These are phyloP conservation scores for Miniopterus natalensis DNA, from an alignment of 2,113 vertebrate genomes.

Conservation along the genomic window DNA sequence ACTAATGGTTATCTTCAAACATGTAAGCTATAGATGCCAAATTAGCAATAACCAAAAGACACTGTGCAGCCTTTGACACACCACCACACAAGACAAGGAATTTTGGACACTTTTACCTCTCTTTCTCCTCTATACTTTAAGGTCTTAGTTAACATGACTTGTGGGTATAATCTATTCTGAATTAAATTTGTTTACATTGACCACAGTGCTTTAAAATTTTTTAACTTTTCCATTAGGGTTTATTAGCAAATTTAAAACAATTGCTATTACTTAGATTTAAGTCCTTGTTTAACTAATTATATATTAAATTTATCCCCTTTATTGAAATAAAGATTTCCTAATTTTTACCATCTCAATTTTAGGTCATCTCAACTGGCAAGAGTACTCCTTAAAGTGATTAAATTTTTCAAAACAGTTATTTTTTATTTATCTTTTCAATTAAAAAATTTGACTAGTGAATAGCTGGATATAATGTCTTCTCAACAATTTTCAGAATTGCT, in stretches of 20 bases:
- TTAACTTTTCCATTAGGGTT: background rate
- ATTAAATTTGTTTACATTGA: background rate
- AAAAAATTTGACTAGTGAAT: background rate
- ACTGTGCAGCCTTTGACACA: background rate
- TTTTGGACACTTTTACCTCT: background rate
- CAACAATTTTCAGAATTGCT: conserved; percentile 5
- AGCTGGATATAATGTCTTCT: background rate
- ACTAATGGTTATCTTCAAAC: background rate
- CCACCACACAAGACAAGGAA: background rate
- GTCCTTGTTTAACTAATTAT: background rate
- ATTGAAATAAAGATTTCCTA: background rate
- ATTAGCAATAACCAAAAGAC: background rate
- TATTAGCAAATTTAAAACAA: conserved; percentile 1
- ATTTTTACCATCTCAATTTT: conserved; percentile 46
- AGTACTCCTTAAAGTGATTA: background rate
- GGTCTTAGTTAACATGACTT: background rate
- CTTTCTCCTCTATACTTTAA: background rate
- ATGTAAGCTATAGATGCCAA: background rate
- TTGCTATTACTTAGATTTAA: background rate
- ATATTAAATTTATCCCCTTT: background rate
- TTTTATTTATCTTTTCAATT: background rate
- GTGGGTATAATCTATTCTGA: background rate
- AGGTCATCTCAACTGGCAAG: background rate
- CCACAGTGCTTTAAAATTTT: background rate
- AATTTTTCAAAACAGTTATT: background rate